Evolutionary conservation across 2,888 invertebrate genomes (phyloP), one percentile per base, ranked within the genome.

Genomic region (Rambutsinella grinnellia): DNA sequence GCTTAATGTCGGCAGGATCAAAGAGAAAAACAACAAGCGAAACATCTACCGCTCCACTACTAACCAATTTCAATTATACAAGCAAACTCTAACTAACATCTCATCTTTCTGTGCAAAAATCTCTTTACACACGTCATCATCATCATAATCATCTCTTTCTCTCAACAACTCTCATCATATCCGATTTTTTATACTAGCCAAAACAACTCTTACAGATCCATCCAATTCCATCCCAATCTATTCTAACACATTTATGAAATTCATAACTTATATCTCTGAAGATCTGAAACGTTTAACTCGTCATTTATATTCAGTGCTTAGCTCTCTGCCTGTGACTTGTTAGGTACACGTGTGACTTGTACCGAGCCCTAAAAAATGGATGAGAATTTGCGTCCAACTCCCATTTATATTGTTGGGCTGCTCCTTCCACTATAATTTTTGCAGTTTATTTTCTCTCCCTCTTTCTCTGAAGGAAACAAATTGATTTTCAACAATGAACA

Each of bases 1-100:
- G 69, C 69, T 76, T 69, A 76, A 63, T 56, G 79, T 63, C 79
- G 79, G 79, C 67, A 71, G 56, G 70, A 76, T 79, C 79, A 79
- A 79, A 79, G 71, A n/a, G 60, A 72, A 70, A 76, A 72, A 61
- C 62, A 51, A 70, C 60, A 65, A 68, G n/a, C n/a, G n/a, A n/a
- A n/a, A n/a, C n/a, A n/a, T n/a, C n/a, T n/a, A n/a, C n/a, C n/a
- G n/a, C n/a, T n/a, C n/a, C n/a, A n/a, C n/a, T n/a, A n/a, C n/a
- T n/a, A n/a, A n/a, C n/a, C n/a, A n/a, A n/a, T n/a, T n/a, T n/a
- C 13, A 46, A 47, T 44, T 44, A 61, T 23, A 23, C 61, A 17
- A n/a, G 49, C 19, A 17, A 49, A 49, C 5, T 44, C 49, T 5
- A 49, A 5, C 62, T 68, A 61, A 65, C 53, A 70, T 24, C 72